Evolutionary conservation across 2,797 vertebrate genomes (phyloP).

Genomic region (Momotus momota): DNA sequence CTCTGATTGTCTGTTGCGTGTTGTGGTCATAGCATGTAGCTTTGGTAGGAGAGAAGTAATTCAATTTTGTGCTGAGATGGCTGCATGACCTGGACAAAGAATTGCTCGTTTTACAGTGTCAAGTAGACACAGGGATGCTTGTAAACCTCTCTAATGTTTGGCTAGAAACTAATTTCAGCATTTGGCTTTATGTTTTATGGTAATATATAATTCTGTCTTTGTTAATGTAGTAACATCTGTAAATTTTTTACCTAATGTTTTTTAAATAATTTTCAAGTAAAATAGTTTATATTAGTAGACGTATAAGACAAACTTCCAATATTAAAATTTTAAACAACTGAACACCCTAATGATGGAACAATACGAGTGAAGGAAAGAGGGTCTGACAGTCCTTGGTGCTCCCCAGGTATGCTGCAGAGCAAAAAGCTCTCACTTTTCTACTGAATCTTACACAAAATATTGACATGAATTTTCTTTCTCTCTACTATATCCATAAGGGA

Average conservation of each 20-base stretch:
- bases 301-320: neutral
- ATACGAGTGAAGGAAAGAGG: neutral
- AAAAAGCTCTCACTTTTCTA: neutral
- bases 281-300: neutral
- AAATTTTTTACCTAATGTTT: neutral
- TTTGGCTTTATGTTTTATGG: neutral
- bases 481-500: neutral
- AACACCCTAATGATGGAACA: neutral
- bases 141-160: neutral
- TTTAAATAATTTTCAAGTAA: neutral
- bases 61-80: neutral
- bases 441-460: neutral
- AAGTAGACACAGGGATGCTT: neutral
- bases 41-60: neutral
- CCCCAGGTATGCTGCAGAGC: neutral
- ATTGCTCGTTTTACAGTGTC: neutral
- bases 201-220: neutral
- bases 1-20: neutral
- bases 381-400: accelerated
- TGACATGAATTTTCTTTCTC: neutral
- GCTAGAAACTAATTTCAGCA: neutral
- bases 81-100: neutral
- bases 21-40: neutral
- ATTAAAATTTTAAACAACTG: neutral
- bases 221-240: neutral